Percentiles rank a stretch among this genome's conserved stretches.
Conservation (phyloP, 1,140 invertebrate genomes). For the Papilio dardanus region DNA sequence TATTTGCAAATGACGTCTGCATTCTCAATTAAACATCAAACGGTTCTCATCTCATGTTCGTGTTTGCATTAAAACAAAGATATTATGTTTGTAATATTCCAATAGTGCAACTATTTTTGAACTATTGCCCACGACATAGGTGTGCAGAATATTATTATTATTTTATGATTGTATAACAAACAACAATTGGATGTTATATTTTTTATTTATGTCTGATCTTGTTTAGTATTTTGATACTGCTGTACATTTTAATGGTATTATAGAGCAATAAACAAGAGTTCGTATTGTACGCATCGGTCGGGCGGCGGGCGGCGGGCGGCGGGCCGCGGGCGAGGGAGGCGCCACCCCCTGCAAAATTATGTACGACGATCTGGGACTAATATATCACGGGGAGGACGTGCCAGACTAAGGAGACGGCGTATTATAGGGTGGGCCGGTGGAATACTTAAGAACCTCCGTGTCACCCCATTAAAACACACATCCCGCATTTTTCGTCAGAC, state of each 20-base stretch:
- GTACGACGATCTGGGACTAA: conserved; percentile 82
- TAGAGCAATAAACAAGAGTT: conserved; percentile 75
- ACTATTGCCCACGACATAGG: background rate
- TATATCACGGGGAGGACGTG: conserved; percentile 81
- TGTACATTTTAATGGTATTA: conserved; percentile 56
- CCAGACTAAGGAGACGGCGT: conserved; percentile 80
- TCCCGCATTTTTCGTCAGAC: conserved; percentile 76
- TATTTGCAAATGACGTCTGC: conserved; percentile 38
- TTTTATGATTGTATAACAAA: too few relatives aligned
- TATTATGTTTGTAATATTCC: background rate
- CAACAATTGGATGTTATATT: conserved; percentile 16
- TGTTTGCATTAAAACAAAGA: conserved; percentile 21
- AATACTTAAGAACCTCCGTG: conserved; percentile 81
- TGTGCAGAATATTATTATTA: background rate
- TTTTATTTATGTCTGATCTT: conserved; percentile 14
- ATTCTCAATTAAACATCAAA: conserved; percentile 33
- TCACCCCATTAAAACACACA: conserved; percentile 82
- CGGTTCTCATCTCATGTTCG: conserved; percentile 20
- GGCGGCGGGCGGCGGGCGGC: too few relatives aligned
- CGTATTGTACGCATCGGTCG: conserved; percentile 73
- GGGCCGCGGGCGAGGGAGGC: conserved; percentile 58
- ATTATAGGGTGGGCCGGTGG: conserved; percentile 78
- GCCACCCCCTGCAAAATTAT: conserved; percentile 80
- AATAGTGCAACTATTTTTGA: background rate
- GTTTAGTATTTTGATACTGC: conserved; percentile 14